A percentile compares a stretch with the other conserved stretches of the same genome.
Evolutionary conservation across 2,888 invertebrate species (phyloP).

Genomic region (Agrochola litura): DNA sequence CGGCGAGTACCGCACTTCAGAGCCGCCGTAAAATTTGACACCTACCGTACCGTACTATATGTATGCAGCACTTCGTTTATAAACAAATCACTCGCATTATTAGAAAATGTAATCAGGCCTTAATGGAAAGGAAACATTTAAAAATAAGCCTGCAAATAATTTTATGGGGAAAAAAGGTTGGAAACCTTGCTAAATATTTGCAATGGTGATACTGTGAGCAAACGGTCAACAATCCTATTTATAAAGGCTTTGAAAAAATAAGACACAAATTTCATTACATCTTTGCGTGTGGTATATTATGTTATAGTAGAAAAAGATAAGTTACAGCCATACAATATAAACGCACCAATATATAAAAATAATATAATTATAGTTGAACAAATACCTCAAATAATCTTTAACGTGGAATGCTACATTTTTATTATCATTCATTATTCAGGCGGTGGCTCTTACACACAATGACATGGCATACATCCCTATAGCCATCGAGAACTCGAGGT

Average conservation of each 20-base stretch:
- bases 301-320: slow-evolving; percentile 72
- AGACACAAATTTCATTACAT: slow-evolving; percentile 53
- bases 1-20: no score
- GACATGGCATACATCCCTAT: background rate
- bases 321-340: slow-evolving; percentile 73
- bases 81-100: slow-evolving; percentile 7
- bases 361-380: slow-evolving; percentile 51
- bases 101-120: background rate
- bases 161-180: background rate
- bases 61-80: no score
- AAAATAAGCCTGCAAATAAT: background rate
- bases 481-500: background rate
- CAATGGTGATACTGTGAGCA: slow-evolving; percentile 27
- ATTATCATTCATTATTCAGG: slow-evolving; percentile 4
- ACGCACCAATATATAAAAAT: slow-evolving; percentile 71
- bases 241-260: slow-evolving; percentile 52
- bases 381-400: slow-evolving; percentile 64
- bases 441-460: background rate
- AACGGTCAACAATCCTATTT: slow-evolving; percentile 23
- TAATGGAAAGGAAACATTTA: background rate
- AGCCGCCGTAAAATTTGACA: no score
- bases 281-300: slow-evolving; percentile 62
- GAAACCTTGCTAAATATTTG: slow-evolving; percentile 16
- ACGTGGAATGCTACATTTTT: slow-evolving; percentile 53
- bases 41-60: no score